Evolutionary conservation across 2,888 invertebrate genomes (phyloP), one percentile per base, ranked within the genome.

Genomic region (Uropetala carovei): DNA sequence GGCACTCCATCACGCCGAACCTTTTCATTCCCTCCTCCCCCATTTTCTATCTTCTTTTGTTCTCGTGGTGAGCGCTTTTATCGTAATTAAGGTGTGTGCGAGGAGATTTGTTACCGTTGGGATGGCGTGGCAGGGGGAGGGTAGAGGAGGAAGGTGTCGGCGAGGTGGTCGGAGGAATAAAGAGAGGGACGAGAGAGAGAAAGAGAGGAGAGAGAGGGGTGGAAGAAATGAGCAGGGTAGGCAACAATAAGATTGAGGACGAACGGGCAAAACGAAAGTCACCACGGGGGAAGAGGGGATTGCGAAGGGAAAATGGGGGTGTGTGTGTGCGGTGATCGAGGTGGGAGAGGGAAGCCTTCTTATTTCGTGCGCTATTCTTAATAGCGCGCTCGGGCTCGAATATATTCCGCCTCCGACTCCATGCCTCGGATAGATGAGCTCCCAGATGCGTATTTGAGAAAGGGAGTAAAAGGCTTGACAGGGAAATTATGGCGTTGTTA

Each of bases 1-100:
- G 22, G 85, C 59, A 58, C 85, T 85, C 58, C n/a, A 85, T 85
- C 85, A 85, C 85, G 85, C 58, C 85, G 85, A 85, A 58, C 85
- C 58, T 59, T 85, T 68, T 59, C 22, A 85, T 85, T 85, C 86
- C 60, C 30, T 57, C 60, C 60, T 59, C 59, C 59, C 22, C 30
- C 86, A 60, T 86, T 86, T 86, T 60, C 60, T 27, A 86, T 86
- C 86, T 22, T 86, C 86, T 86, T 60, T 27, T 60, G 59, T 60
- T 86, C 30, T 27, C 60, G 59, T 22, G 58, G 58, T 27, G 85
- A 85, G 85, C 85, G 59, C 86, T 86, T 86, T 60, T 86, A 86
- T 86, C 86, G 86, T 86, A 60, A 86, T 86, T 86, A 86, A 86
- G 86, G 86, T 59, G 59, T 27, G 59, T 60, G 30, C 60, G 86